Conservation (phyloP, 2,888 invertebrate species). For the Aethes cnicana region DNA sequence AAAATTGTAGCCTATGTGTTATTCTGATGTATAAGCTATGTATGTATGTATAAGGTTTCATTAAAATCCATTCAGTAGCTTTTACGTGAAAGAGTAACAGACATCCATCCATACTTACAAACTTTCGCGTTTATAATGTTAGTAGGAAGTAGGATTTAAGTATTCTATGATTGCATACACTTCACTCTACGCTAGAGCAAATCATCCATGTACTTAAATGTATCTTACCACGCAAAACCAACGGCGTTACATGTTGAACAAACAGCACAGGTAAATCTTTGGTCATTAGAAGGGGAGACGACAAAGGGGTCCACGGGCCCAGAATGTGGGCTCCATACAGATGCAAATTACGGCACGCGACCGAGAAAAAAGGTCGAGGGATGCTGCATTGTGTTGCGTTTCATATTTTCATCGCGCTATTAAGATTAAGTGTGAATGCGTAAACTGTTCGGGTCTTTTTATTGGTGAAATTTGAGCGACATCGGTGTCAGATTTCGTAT, state of each 20-base stretch:
- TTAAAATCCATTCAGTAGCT: too few relatives aligned
- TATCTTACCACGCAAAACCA: too few relatives aligned
- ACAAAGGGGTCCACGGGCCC: slow-evolving; percentile 1
- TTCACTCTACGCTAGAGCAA: too few relatives aligned
- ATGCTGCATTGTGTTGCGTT: slow-evolving; percentile 13
- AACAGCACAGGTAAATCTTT: slow-evolving; percentile 4
- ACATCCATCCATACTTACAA: too few relatives aligned
- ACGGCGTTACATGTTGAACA: background rate
- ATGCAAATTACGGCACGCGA: slow-evolving; percentile 25
- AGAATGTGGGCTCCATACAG: background rate
- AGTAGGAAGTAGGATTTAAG: too few relatives aligned
- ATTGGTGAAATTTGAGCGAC: background rate
- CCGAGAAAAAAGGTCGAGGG: slow-evolving; percentile 13
- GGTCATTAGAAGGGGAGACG: background rate
- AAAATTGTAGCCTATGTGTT: too few relatives aligned
- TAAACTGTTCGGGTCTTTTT: background rate
- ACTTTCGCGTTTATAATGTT: too few relatives aligned
- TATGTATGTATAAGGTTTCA: too few relatives aligned
- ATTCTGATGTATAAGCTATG: too few relatives aligned
- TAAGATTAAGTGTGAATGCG: slow-evolving; percentile 11
- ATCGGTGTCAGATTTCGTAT: background rate
- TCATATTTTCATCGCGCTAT: slow-evolving; percentile 17
- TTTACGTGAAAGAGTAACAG: too few relatives aligned
- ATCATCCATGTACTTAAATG: too few relatives aligned
- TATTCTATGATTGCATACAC: too few relatives aligned